These are phyloP conservation scores for Numida meleagris DNA, from an alignment of 2,113 vertebrate species.

Conservation along the genomic window DNA sequence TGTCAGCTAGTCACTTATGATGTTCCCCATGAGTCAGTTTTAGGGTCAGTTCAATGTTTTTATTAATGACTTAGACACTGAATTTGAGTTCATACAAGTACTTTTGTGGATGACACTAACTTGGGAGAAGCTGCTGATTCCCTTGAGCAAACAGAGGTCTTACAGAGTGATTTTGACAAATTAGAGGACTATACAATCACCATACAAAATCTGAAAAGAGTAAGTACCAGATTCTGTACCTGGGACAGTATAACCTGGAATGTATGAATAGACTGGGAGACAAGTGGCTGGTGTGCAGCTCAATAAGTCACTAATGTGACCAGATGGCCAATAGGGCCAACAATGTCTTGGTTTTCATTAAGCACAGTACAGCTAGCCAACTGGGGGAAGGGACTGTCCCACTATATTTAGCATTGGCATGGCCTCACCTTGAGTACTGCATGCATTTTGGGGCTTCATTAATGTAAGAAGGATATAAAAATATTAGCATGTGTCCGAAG, in stretches of 20 bases:
- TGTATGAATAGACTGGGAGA: not conserved
- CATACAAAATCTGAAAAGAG: not conserved
- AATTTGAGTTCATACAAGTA: not conserved
- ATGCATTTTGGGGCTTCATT: not conserved
- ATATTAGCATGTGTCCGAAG: not conserved
- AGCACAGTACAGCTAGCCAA: not conserved
- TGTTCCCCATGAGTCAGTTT: not conserved
- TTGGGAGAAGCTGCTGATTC: not conserved
- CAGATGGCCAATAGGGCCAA: not conserved
- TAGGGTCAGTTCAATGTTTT: not conserved
- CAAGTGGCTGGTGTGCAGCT: not conserved
- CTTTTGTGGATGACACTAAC: not conserved
- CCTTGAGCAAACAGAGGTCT: not conserved
- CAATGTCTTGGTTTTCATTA: not conserved
- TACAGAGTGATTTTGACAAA: not conserved
- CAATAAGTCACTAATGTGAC: not conserved
- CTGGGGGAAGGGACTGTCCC: not conserved
- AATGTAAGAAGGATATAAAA: not conserved
- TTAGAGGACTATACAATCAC: not conserved
- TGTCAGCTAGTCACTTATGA: not conserved
- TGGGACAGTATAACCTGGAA: not conserved
- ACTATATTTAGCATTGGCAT: not conserved
- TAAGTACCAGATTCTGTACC: not conserved
- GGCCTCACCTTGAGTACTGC: not conserved
- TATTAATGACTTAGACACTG: not conserved